phyloP scores from a whole-genome alignment of 2,888 invertebrate species.

The Drosophila cracens region DNA sequence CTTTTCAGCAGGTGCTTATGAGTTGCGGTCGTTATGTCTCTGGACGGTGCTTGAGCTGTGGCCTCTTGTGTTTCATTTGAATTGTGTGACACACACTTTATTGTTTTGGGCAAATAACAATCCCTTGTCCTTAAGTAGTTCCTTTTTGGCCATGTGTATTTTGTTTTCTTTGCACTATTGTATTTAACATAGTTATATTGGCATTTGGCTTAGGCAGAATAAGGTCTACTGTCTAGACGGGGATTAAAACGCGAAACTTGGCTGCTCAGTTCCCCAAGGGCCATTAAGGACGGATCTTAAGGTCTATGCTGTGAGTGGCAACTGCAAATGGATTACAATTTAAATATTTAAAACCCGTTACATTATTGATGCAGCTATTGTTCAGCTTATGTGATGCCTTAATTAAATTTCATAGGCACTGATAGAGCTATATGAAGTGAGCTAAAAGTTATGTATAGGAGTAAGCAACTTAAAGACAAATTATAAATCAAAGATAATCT shows the following conservation, averaged over 20 bases:
- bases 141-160: too few species aligned
- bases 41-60: constrained; percentile 28
- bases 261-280: not conserved
- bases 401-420: not conserved
- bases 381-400: not conserved
- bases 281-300: not conserved
- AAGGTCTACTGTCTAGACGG: not conserved
- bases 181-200: not conserved
- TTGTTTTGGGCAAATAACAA: not conserved
- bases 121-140: not conserved
- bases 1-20: constrained; percentile 51
- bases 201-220: not conserved
- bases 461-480: too few species aligned
- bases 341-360: not conserved
- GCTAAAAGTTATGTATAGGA: not conserved
- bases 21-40: constrained; percentile 40
- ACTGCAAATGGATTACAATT: not conserved
- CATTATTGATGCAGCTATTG: not conserved
- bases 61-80: constrained; percentile 37
- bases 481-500: too few species aligned
- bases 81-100: constrained; percentile 20
- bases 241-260: not conserved
- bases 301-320: not conserved
- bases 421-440: not conserved
- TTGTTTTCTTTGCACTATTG: not conserved